Evolutionary conservation across 37 sponge, comb jelly and placozoan species (phyloP).

Genomic region (Beroe ovata): DNA sequence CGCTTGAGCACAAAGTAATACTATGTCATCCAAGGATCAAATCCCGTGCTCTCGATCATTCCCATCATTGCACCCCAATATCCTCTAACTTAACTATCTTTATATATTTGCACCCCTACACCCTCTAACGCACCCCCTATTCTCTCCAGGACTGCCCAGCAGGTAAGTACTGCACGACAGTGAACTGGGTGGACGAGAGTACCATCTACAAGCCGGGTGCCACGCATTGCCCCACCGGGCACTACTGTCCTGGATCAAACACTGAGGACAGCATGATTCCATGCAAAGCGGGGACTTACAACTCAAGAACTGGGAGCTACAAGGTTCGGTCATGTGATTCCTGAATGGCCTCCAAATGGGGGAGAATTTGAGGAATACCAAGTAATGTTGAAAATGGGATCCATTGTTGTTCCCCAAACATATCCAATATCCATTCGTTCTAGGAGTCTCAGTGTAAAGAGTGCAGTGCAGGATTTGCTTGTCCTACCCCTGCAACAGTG

Average conservation of each 20-base stretch:
- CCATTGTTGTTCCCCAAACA: no score
- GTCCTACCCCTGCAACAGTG: not conserved
- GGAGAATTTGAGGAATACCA: no score
- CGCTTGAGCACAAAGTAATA: no score
- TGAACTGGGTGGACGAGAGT: not conserved
- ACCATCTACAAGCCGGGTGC: constrained; percentile 11
- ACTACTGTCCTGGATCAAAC: constrained; percentile 68
- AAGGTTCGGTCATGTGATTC: no score
- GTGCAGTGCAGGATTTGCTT: constrained; percentile 40
- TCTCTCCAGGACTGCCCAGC: constrained; percentile 37
- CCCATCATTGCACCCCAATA: no score
- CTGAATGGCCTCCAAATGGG: no score
- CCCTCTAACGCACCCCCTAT: no score
- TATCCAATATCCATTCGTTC: not conserved
- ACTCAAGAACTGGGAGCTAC: constrained; percentile 35
- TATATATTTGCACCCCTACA: no score
- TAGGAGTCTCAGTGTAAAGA: constrained; percentile 20
- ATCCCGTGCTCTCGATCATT: no score
- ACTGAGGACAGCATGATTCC: constrained; percentile 48
- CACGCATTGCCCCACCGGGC: constrained; percentile 61
- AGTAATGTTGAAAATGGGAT: no score
- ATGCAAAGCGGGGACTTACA: constrained; percentile 68
- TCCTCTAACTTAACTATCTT: no score
- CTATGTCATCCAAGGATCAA: no score
- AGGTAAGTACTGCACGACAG: constrained; percentile 23